Percentiles rank a stretch among this genome's conserved stretches.
Conservation (phyloP, 1,140 invertebrate species). For the Cydia strobilella region DNA sequence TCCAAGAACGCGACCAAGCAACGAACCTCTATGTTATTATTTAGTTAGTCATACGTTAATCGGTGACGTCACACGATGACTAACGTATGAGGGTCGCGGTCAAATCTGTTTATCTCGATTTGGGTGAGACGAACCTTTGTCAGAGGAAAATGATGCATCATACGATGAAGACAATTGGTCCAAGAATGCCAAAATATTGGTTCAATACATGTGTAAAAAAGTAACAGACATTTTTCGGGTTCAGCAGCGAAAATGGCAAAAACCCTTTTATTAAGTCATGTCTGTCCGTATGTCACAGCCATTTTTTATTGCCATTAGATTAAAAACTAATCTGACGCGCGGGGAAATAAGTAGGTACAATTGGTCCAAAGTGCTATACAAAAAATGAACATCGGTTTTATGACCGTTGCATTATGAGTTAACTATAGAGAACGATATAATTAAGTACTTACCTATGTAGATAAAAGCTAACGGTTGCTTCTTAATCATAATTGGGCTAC, state of each 20-base stretch:
- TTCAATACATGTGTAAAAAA: neutral
- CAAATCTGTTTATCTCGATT: constrained; percentile 52
- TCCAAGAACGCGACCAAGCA: constrained; percentile 30
- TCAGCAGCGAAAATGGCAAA: too few species aligned
- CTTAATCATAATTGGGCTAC: constrained; percentile 16
- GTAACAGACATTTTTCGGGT: neutral
- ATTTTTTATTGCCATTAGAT: too few species aligned
- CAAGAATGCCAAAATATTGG: too few species aligned
- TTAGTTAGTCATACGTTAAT: constrained; percentile 66
- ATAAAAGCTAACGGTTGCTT: constrained; percentile 11
- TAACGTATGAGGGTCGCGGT: constrained; percentile 54
- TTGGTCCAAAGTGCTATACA: neutral
- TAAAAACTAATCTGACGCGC: too few species aligned
- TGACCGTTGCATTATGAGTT: neutral
- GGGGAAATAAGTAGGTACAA: neutral
- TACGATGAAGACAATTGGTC: neutral
- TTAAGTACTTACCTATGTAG: neutral
- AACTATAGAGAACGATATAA: constrained; percentile 15
- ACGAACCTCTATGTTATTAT: constrained; percentile 55
- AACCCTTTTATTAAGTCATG: too few species aligned
- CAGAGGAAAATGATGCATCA: constrained; percentile 21
- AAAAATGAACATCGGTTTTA: neutral
- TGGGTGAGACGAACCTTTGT: constrained; percentile 40
- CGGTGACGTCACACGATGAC: constrained; percentile 71
- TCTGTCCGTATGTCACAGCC: too few species aligned